These are phyloP conservation scores for Entelurus aequoreus DNA, from an alignment of 2,113 vertebrate genomes.

Conservation along the genomic window DNA sequence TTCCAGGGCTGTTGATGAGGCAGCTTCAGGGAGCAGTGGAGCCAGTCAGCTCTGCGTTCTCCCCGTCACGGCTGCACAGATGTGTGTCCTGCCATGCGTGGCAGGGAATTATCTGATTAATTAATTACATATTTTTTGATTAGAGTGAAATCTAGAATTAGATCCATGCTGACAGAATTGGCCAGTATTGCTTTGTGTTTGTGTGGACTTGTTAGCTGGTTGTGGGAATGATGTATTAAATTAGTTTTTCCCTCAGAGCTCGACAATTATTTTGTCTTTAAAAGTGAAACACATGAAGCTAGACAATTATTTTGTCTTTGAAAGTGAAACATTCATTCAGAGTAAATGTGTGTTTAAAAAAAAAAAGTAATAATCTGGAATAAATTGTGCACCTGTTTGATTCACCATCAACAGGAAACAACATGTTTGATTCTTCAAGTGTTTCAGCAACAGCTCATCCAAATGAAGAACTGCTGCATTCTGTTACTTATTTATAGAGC, in stretches of 20 bases:
- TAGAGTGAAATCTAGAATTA: slow-evolving; percentile 70
- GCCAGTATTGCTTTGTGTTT: slow-evolving; percentile 42
- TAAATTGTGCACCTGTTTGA: slow-evolving; percentile 45
- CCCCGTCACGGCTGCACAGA: slow-evolving; percentile 57
- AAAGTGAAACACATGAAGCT: background rate
- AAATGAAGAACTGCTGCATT: background rate
- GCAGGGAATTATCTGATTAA: slow-evolving; percentile 73
- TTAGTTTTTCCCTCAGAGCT: slow-evolving; percentile 23
- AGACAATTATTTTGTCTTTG: slow-evolving; percentile 1
- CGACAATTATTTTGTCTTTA: background rate
- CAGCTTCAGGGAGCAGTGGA: slow-evolving; percentile 17
- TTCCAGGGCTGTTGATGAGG: slow-evolving; percentile 51
- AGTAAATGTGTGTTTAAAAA: background rate
- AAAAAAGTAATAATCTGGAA: background rate
- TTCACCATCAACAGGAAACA: slow-evolving; percentile 31
- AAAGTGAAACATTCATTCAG: slow-evolving; percentile 9
- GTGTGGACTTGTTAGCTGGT: slow-evolving; percentile 38
- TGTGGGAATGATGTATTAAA: slow-evolving; percentile 29
- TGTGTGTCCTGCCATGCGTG: slow-evolving; percentile 68
- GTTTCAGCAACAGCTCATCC: background rate
- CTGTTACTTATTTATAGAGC: too few species aligned
- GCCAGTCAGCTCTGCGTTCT: slow-evolving; percentile 41
- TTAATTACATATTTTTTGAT: slow-evolving; percentile 73
- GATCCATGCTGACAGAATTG: slow-evolving; percentile 57
- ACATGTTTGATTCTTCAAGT: slow-evolving; percentile 12